Evolutionary conservation across 2,888 invertebrate genomes (phyloP).

Genomic region (Erebia epiphron): DNA sequence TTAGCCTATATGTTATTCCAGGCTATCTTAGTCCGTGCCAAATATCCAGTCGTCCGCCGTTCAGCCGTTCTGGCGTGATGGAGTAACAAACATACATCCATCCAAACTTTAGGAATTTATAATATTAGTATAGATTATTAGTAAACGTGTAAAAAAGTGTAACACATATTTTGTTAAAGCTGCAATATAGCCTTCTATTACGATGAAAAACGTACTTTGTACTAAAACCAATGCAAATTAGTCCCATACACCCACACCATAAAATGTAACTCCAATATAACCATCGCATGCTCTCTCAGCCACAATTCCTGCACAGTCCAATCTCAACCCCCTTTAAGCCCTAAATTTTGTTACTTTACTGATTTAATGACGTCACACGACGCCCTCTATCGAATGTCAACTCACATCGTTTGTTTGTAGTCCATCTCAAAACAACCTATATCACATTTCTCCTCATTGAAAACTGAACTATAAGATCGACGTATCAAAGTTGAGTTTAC

Average conservation of each 20-base stretch:
- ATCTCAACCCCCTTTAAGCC: constrained; percentile 65
- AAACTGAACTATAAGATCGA: constrained; percentile 23
- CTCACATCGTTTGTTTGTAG: constrained; percentile 59
- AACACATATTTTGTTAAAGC: too few relatives aligned
- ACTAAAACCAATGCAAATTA: constrained; percentile 18
- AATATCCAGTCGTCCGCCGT: too few relatives aligned
- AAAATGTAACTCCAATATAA: constrained; percentile 16
- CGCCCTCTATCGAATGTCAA: constrained; percentile 82
- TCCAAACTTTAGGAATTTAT: too few relatives aligned
- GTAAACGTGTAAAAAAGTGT: too few relatives aligned
- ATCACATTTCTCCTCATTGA: background rate
- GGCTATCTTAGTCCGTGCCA: too few relatives aligned
- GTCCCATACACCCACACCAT: constrained; percentile 8
- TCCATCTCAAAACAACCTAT: constrained; percentile 41
- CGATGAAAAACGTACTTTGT: background rate
- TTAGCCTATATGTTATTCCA: too few relatives aligned
- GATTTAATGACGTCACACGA: constrained; percentile 81
- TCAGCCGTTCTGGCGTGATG: too few relatives aligned
- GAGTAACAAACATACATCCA: too few relatives aligned
- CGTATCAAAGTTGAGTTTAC: constrained; percentile 33
- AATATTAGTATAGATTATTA: too few relatives aligned
- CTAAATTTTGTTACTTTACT: constrained; percentile 77
- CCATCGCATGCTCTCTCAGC: background rate
- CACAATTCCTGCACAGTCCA: constrained; percentile 45
- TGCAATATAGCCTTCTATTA: background rate